Percentiles rank a stretch among this genome's conserved stretches.
phyloP scores from a whole-genome alignment of 2,888 invertebrate genomes.

The Stratiomys singularior region DNA sequence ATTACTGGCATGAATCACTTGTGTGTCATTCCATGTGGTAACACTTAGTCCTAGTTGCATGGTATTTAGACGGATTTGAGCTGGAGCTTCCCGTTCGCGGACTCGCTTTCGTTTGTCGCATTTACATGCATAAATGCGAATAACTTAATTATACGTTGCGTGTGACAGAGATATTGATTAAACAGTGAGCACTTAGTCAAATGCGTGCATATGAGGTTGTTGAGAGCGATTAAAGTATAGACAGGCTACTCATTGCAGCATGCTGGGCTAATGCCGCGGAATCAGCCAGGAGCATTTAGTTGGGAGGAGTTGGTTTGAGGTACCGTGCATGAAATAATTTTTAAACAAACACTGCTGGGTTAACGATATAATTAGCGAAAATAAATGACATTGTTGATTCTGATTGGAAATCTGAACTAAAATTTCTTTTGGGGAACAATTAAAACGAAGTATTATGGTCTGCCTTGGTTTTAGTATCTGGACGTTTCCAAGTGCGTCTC shows the following conservation, averaged over 20 bases:
- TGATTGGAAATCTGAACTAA: no score
- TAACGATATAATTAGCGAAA: no score
- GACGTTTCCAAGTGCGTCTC: no score
- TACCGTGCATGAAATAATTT: neutral
- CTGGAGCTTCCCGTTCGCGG: constrained; percentile 7
- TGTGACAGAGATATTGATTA: constrained; percentile 57
- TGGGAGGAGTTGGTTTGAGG: neutral
- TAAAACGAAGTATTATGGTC: no score
- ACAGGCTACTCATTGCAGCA: neutral
- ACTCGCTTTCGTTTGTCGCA: constrained; percentile 47
- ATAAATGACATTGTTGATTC: no score
- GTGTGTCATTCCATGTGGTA: constrained; percentile 22
- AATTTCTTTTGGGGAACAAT: no score
- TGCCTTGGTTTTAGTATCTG: no score
- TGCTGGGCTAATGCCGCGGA: neutral
- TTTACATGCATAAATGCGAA: constrained; percentile 51
- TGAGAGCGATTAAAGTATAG: constrained; percentile 27
- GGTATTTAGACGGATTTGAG: constrained; percentile 37
- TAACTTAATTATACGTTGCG: constrained; percentile 57
- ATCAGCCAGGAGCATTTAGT: neutral
- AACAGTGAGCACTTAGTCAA: constrained; percentile 57
- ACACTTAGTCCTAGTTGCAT: constrained; percentile 20
- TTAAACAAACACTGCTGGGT: no score
- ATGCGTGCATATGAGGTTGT: constrained; percentile 54
- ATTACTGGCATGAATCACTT: constrained; percentile 37